Conservation (phyloP, 2,888 invertebrate species). For the Sarcophaga carnaria region DNA sequence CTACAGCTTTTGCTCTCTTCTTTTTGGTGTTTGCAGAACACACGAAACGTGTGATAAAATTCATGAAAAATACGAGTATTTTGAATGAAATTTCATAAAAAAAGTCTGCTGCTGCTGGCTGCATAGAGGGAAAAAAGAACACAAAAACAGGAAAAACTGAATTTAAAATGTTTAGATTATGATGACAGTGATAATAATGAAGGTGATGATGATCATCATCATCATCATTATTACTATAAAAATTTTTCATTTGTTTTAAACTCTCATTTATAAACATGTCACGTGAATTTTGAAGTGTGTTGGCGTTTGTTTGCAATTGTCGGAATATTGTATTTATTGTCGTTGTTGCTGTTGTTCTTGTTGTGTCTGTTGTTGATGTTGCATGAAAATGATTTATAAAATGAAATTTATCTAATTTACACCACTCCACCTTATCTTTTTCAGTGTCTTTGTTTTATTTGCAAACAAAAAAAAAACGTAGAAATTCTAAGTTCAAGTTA, state of each 20-base stretch:
- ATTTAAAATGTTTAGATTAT: constrained; percentile 43
- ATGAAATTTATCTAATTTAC: background rate
- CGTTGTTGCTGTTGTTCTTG: background rate
- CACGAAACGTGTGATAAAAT: background rate
- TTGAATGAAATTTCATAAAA: background rate
- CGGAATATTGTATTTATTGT: constrained; percentile 21
- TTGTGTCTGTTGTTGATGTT: constrained; percentile 17
- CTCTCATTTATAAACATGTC: constrained; percentile 64
- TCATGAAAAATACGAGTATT: background rate
- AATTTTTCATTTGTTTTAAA: background rate
- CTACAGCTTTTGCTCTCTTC: background rate
- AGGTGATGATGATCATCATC: background rate
- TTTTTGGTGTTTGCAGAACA: background rate
- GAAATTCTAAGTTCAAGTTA: too few species aligned
- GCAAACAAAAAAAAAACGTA: too few species aligned
- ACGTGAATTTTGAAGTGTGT: constrained; percentile 49
- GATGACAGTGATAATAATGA: constrained; percentile 29
- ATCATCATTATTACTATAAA: background rate
- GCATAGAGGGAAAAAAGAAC: background rate
- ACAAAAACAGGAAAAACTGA: too few species aligned
- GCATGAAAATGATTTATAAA: background rate
- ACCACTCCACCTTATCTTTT: background rate
- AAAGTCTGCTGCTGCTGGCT: background rate
- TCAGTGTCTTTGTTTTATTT: background rate
- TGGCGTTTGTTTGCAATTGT: constrained; percentile 47